Percentiles rank a stretch among this genome's conserved stretches.
phyloP scores from a whole-genome alignment of 2,888 invertebrate species.

The Uloborus plumipes region DNA sequence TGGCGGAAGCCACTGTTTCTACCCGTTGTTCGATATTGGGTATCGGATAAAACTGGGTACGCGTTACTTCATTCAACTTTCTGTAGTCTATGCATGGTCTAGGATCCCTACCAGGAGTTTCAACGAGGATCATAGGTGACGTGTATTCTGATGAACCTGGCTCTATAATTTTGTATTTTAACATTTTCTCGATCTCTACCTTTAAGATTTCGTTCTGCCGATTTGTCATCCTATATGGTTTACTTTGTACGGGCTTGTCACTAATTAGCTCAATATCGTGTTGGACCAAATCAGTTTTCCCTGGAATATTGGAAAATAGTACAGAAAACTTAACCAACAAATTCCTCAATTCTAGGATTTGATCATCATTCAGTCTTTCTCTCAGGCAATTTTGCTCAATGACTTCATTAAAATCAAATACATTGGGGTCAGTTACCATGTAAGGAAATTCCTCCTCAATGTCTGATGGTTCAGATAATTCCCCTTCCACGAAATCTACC shows the following conservation, averaged over 20 bases:
- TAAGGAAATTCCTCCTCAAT: not conserved
- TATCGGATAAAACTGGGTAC: not conserved
- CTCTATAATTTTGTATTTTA: not conserved
- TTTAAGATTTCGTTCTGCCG: not conserved
- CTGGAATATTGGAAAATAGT: conserved; percentile 1
- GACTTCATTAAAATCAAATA: not conserved
- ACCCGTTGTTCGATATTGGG: conserved; percentile 2
- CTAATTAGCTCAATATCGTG: not conserved
- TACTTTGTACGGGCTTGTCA: not conserved
- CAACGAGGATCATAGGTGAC: not conserved
- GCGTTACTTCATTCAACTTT: not conserved
- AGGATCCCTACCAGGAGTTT: not conserved
- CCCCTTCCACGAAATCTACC: not conserved
- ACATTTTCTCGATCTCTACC: not conserved
- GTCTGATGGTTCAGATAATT: not conserved
- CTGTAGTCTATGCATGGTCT: not conserved
- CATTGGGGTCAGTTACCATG: not conserved
- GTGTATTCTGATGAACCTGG: not conserved
- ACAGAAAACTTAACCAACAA: not conserved
- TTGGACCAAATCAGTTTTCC: not conserved
- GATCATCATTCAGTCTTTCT: not conserved
- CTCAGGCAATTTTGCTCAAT: not conserved
- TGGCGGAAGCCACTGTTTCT: not conserved
- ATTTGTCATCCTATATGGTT: not conserved
- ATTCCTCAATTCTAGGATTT: not conserved